phyloP scores from a whole-genome alignment of 2,113 vertebrate genomes.

The Cavia aperea region DNA sequence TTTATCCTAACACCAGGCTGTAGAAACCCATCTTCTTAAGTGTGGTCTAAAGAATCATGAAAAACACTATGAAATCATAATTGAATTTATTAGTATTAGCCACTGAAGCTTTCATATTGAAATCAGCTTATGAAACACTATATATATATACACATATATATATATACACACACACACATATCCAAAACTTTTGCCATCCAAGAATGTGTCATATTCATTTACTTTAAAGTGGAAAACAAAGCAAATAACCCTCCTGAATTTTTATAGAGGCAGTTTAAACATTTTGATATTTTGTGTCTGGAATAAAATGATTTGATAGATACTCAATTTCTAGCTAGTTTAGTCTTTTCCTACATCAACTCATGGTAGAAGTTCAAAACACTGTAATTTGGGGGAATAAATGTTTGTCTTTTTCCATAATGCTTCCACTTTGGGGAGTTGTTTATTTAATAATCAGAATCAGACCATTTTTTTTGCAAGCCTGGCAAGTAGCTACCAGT shows the following conservation, averaged over 20 bases:
- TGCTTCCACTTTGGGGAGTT: conserved; percentile 62
- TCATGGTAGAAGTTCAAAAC: conserved; percentile 60
- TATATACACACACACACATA: background rate
- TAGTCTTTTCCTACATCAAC: conserved; percentile 58
- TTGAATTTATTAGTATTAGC: background rate
- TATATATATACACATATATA: background rate
- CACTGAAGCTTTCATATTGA: background rate
- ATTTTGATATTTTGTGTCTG: conserved; percentile 30
- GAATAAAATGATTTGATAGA: conserved; percentile 2
- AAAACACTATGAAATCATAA: conserved; percentile 22
- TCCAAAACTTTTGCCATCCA: background rate
- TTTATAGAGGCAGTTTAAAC: conserved; percentile 17
- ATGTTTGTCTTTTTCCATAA: conserved; percentile 50
- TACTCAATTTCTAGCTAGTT: conserved; percentile 26
- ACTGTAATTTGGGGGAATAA: conserved; percentile 42
- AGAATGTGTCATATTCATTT: conserved; percentile 37
- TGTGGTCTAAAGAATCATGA: background rate
- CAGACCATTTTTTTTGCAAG: conserved; percentile 67
- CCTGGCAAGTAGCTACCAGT: conserved; percentile 71
- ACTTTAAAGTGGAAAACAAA: conserved; percentile 45
- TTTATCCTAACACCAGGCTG: background rate
- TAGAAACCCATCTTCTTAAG: background rate
- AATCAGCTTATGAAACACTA: background rate
- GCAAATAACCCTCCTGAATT: background rate
- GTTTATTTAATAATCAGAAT: conserved; percentile 72